These are phyloP conservation scores for Trididemnum miniatum DNA, from an alignment of 23 tunicate genomes.

Conservation along the genomic window DNA sequence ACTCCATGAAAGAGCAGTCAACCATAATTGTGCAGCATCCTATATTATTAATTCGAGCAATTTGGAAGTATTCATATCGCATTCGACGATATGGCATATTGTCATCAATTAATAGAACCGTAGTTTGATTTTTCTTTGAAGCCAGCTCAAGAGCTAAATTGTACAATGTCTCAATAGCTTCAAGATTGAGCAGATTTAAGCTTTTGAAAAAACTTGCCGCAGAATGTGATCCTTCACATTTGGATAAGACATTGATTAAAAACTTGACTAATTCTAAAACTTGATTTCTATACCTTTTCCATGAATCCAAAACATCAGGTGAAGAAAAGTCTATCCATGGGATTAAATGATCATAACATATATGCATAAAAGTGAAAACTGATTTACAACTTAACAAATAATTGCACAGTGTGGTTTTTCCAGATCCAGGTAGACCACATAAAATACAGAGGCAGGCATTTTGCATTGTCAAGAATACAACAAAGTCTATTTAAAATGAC, in stretches of 20 bases:
- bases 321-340: conserved; percentile 32
- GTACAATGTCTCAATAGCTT: neutral
- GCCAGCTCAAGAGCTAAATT: neutral
- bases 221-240: neutral
- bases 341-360: conserved; percentile 59
- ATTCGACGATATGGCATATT: conserved; percentile 73
- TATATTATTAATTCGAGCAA: conserved; percentile 13
- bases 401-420: conserved; percentile 51
- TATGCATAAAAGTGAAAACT: conserved; percentile 26
- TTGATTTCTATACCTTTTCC: conserved; percentile 19
- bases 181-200: neutral
- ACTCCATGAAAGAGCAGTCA: conserved; percentile 24
- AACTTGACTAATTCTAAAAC: conserved; percentile 9
- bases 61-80: conserved; percentile 62
- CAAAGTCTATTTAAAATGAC: too few relatives aligned
- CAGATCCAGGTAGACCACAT: conserved; percentile 77
- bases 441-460: too few relatives aligned
- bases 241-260: neutral
- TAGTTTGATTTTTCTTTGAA: neutral
- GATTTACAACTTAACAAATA: neutral
- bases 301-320: neutral
- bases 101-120: conserved; percentile 62
- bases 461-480: too few relatives aligned
- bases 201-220: neutral
- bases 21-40: conserved; percentile 41